Evolutionary conservation across 2,797 vertebrate genomes (phyloP), one percentile per base, ranked within the genome.

Genomic region (Karalla daura): DNA sequence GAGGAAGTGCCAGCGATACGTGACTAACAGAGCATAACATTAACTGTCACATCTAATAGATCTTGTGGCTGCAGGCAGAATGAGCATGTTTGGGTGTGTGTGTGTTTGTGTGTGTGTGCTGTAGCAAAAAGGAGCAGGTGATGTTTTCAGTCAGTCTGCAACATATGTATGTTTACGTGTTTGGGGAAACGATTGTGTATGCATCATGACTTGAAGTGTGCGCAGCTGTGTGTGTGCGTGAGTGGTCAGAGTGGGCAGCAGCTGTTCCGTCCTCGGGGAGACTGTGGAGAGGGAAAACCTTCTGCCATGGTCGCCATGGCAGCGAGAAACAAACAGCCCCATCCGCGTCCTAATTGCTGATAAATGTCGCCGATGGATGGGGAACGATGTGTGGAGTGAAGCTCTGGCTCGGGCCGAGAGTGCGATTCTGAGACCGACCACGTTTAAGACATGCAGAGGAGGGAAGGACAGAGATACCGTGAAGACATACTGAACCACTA

Each of bases 31-130:
- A 80, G 77, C 88, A 85, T 68, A 78, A 88, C 77, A 88, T 83
- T 88, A 76, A 55, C 78, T 87, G 86, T 90, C 88, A 88, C 85
- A 91, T 91, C 90, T 62, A 74, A 88, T 88, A 86, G 68, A 87
- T 90, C 76, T 44, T 53, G 64, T 47, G 74, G 62, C 64, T 78
- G 54, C 51, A 63, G 71, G 50, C 54, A 32, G 43, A 45, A 13
- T 40, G 11, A 32, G 39, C 18, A 33, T 24, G 41, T 35, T 36
- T 36, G 40, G 28, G 37, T 4, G 9, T 39, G 56, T 23, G 20
- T 30, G 30, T 32, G 30, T 53, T 10, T n/a, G 28, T 14, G 43
- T 18, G 37, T 37, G 28, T 30, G 28, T 67, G 33, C 50, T 63
- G 47, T 49, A n/a, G n/a, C n/a, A n/a, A 47, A 52, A 45, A 46